Base-by-base conservation (phyloP, 2,797 vertebrate genomes). In the Naso thynnoides region DNA sequence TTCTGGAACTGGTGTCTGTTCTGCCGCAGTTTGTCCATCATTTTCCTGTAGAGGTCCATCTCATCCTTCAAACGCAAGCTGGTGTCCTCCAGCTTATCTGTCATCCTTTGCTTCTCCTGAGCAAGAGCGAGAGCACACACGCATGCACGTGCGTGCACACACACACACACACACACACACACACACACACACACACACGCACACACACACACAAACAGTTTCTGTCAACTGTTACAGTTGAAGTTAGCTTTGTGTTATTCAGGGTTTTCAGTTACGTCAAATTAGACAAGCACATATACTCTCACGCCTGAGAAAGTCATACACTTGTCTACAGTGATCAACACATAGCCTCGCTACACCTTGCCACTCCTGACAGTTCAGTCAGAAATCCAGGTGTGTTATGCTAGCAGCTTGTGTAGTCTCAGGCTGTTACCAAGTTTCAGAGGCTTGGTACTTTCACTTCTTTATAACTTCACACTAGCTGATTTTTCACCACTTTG, bases 11-110 rank as follows among this genome's bases (percentile, higher is more conserved):
- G 95, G 0, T 96, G 93, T 56, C 97, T 93, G 91, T 96, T 99
- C 91, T 98, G 96, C 27, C 95, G 91, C 86, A 99, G 92, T 85
- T 98, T 99, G 89, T 99, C 98, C 97, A 98, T 98, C 97, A 99
- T 96, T 85, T 97, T 98, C 88, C 95, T 96, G 92, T 99, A 98
- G 63, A 99, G 90, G 81, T 99, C 97, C 96, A 97, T 99, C 93
- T 99, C 98, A 0, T 99, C 98, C 90, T 96, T 98, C 81, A 99
- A 94, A 6, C 98, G 93, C 79, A 99, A 90, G 53, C 96, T 98
- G 0, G 97, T 98, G 90, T 99, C 98, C 68, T 99, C 98, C 86
- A 99, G 81, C 66, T 97, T 94, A 76, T 99, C 97, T 0, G 97
- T 97, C 97, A 99, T 97, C 52, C 97, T 94, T 88, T 99, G 97